phyloP scores from a whole-genome alignment of 2,888 invertebrate genomes.

The Gymnosoma rotundatum region DNA sequence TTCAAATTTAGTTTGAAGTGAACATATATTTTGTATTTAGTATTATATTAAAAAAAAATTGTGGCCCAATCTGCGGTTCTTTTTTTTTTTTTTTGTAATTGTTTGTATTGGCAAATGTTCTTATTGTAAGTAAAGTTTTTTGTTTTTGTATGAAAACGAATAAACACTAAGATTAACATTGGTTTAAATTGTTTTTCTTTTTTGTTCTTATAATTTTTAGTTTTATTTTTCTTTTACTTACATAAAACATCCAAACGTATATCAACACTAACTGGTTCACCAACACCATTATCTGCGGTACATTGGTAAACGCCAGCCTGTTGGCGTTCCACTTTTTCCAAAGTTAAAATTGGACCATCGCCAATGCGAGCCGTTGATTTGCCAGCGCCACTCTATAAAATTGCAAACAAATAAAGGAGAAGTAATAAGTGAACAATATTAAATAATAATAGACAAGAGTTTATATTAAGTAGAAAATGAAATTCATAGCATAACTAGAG shows the following conservation, averaged over 20 bases:
- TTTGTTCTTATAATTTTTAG: background rate
- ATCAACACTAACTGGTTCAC: conserved; percentile 86
- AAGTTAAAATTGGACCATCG: conserved; percentile 86
- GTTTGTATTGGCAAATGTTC: conserved; percentile 25
- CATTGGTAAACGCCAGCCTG: conserved; percentile 87
- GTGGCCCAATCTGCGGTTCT: background rate
- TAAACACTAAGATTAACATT: conserved; percentile 30
- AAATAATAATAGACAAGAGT: conserved; percentile 34
- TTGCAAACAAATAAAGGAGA: conserved; percentile 5
- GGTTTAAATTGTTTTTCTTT: background rate
- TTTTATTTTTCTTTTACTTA: conserved; percentile 82
- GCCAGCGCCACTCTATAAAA: conserved; percentile 80
- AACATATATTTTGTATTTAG: background rate
- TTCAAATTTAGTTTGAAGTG: background rate
- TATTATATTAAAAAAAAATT: background rate
- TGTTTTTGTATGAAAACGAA: background rate
- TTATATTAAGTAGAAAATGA: background rate
- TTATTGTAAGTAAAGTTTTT: background rate
- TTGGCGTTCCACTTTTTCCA: conserved; percentile 85
- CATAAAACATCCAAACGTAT: conserved; percentile 87
- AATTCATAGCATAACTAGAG: too few species aligned
- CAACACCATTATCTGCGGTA: conserved; percentile 87
- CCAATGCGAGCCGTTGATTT: conserved; percentile 83
- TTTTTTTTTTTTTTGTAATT: conserved; percentile 7
- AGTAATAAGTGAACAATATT: background rate